These are phyloP conservation scores for Heliocidaris tuberculata DNA, from an alignment of 35 echinoderm and acorn worm genomes.

Conservation along the genomic window DNA sequence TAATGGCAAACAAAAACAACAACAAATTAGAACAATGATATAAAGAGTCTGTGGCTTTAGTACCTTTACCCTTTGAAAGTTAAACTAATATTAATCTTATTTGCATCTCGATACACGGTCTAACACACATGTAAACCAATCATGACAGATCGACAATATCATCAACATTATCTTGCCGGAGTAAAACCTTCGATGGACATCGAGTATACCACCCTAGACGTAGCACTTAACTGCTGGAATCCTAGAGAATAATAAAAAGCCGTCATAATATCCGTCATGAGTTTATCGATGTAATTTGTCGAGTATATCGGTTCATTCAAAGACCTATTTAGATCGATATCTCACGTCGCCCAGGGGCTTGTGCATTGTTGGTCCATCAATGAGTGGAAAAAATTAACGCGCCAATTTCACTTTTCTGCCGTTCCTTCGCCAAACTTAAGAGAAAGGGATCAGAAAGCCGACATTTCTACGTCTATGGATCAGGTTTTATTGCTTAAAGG, in stretches of 20 bases:
- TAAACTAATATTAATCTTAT: no score
- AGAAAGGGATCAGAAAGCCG: not conserved
- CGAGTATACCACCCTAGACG: no score
- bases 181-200: no score
- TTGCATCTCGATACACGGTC: no score
- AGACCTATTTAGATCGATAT: conserved; percentile 5
- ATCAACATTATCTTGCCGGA: no score
- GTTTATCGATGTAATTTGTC: not conserved
- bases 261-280: not conserved
- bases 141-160: no score
- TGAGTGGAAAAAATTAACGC: not conserved
- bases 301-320: not conserved
- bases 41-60: no score
- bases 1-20: no score
- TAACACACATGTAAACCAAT: no score
- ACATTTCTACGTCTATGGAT: not conserved
- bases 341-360: not conserved
- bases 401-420: not conserved
- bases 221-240: no score
- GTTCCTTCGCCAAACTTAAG: not conserved
- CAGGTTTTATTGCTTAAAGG: not conserved
- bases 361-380: not conserved
- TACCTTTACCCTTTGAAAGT: no score
- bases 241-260: not conserved
- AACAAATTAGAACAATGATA: no score